Base-by-base conservation (phyloP, 2,797 vertebrate genomes). In the Cetoscarus ocellatus region DNA sequence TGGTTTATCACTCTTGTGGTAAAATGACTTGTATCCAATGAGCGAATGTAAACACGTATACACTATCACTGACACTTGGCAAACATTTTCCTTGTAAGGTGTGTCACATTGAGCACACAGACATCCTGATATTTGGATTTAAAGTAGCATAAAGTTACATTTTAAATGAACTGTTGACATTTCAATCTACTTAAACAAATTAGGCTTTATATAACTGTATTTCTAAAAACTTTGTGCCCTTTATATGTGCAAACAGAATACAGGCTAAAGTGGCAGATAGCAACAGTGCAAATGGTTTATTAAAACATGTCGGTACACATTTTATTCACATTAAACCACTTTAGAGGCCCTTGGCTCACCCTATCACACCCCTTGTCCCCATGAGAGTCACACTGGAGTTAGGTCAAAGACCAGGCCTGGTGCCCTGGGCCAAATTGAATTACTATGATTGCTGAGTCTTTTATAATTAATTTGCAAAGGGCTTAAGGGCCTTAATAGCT, bases 401-500 rank as follows among this genome's bases (percentile, higher is more conserved):
- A 86, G 93, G 94, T 94, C 91, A 93, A 91, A 94, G 94, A 92
- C 90, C 93, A 88, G 87, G 82, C 77, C 75, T 86, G 74, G 69
- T 86, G 93, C 95, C 88, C 69, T 58, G 84, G 92, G 94, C 93
- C 92, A 95, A 95, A 95, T 94, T 95, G 94, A 93, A 96, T 95
- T 94, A 95, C 93, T 93, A 91, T 94, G 93, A 96, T 95, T 95
- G 95, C 93, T 88, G 93, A 85, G 86, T 95, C 95, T 95, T 95
- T 95, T 92, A 94, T 96, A 96, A 97, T 96, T 96, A 96, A 96
- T 96, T 95, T 95, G 91, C 88, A 89, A 93, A 93, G 94, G 91
- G 93, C 94, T 93, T 94, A 90, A 89, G 93, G 93, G 88, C 91
- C 91, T 92, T 95, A 85, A 92, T 90, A 92, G 94, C 95, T 94